Base-by-base conservation (phyloP, 2,888 invertebrate species). In the Ectemnius continuus region DNA sequence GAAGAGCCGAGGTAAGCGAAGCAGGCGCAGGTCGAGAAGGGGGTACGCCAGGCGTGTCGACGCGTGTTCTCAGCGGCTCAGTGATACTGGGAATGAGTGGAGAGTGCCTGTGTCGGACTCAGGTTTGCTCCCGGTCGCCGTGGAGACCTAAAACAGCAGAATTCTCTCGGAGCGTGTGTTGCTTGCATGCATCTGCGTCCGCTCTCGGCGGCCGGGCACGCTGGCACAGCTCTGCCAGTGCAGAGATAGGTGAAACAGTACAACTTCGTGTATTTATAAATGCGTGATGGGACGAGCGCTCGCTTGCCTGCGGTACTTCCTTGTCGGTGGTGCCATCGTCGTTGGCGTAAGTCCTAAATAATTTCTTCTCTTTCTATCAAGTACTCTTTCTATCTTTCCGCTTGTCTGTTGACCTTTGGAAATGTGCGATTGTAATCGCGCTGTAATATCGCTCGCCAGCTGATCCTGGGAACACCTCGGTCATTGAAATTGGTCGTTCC, bases 261-360 rank as follows among this genome's bases (percentile, higher is more conserved):
- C 36, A 36, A 36, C 36, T 18, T 26, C 8, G 71, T 62, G 23
- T 23, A 11, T 66, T 48, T 36, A 14, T 14, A 76, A 65, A 52
- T 60, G 58, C 56, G 64, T 46, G 46, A 89, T 88, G 88, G 84
- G 84, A 74, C 78, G 76, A 47, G 77, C 79, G 63, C 78, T 85
- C 70, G 74, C 66, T 61, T 89, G 88, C 75, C 81, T 86, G 16
- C 86, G 86, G 6, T 88, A 84, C 64, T 76, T 88, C 57, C 84
- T 89, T 60, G 75, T 85, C 60, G 78, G 76, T 59, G 85, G 85
- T 75, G 84, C 86, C 68, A 70, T 88, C 72, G 46, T 87, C 4
- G 81, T 88, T 56, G 86, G 85, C 36, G 89, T 89, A 80, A 88
- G 89, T 87, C 67, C 63, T n/a, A 36, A 36, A 36, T 36, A 36